Evolutionary conservation across 1,140 invertebrate genomes (phyloP).

Genomic region (Bilobella aurantiaca): DNA sequence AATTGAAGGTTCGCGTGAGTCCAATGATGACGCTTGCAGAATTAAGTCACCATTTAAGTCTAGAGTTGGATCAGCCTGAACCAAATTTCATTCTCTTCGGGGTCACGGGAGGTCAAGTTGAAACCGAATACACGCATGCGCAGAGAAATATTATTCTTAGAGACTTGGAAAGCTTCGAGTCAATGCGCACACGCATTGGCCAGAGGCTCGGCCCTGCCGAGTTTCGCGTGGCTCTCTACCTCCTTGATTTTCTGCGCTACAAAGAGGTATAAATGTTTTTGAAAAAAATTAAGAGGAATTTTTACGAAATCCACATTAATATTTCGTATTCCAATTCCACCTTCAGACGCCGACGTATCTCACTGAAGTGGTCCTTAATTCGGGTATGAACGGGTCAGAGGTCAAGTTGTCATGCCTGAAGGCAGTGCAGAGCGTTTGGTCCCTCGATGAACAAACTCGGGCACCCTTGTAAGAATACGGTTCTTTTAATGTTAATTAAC

Average conservation of each 20-base stretch:
- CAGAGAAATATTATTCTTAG: neutral
- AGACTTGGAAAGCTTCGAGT: neutral
- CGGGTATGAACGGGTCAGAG: neutral
- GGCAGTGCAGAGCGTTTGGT: neutral
- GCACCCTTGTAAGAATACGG: neutral
- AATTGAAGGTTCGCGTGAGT: neutral
- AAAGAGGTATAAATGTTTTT: neutral
- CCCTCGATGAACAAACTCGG: neutral
- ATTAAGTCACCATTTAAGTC: neutral
- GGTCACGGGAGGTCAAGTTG: neutral
- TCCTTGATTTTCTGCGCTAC: neutral
- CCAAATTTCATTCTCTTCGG: neutral
- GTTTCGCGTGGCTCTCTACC: neutral
- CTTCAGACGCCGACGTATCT: neutral
- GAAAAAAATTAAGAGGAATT: neutral
- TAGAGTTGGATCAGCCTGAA: neutral
- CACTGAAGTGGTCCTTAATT: neutral
- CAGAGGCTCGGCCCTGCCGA: neutral
- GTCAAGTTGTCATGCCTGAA: neutral
- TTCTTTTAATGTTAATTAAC: neutral
- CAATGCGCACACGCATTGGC: neutral
- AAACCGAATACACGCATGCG: neutral
- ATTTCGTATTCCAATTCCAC: neutral
- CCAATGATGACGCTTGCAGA: neutral
- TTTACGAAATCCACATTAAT: neutral